Evolutionary conservation across 2,113 vertebrate species (phyloP).

Genomic region (Rhizomys pruinosus): DNA sequence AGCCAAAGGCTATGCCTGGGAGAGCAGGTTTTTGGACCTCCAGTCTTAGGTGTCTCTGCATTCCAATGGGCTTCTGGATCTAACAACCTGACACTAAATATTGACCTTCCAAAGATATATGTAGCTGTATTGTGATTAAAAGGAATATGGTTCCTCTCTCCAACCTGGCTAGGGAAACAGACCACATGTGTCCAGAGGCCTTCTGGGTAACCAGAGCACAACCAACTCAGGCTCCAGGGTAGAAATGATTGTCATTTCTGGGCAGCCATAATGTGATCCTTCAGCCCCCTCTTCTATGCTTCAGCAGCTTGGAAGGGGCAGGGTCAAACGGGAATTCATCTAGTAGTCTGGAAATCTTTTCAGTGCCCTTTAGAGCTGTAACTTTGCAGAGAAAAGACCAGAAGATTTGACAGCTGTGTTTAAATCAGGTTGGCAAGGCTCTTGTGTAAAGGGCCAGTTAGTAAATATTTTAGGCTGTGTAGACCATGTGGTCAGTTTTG

Average conservation of each 20-base stretch:
- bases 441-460: background rate
- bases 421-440: background rate
- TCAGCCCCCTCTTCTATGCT: background rate
- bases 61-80: no score
- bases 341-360: background rate
- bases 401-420: background rate
- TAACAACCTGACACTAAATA: no score
- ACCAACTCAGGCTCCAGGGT: background rate
- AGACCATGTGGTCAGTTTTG: background rate
- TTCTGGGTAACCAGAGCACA: background rate
- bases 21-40: no score
- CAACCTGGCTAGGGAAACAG: background rate
- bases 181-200: background rate
- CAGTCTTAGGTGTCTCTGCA: no score
- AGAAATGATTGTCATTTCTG: background rate
- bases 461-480: background rate
- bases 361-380: background rate
- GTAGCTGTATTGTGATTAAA: background rate
- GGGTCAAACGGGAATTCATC: background rate
- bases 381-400: constrained; percentile 25
- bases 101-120: background rate
- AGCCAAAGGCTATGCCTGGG: no score
- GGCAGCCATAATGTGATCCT: background rate
- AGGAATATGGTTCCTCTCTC: background rate
- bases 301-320: background rate